phyloP scores from a whole-genome alignment of 2,888 invertebrate genomes.

The Polymixis lichenea region DNA sequence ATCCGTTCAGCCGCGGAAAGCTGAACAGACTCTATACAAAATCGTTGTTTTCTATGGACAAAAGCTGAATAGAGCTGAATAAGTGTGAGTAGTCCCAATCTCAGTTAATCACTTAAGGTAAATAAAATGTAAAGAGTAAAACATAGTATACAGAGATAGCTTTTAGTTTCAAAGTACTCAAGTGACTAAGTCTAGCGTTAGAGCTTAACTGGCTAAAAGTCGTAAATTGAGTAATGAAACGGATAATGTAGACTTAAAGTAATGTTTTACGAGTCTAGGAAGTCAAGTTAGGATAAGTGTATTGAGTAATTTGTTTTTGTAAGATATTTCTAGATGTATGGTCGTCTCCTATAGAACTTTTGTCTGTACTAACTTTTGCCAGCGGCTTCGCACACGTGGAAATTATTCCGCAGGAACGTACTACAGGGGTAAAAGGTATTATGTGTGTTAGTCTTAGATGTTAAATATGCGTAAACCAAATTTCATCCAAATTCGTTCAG shows the following conservation, averaged over 20 bases:
- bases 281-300: constrained; percentile 17
- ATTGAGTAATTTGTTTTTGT: background rate
- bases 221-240: constrained; percentile 27
- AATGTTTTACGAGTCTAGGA: constrained; percentile 10
- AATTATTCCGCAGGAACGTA: no score
- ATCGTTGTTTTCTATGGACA: no score
- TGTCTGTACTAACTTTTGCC: no score
- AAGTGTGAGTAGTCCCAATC: no score
- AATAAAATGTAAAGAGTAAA: constrained; percentile 3
- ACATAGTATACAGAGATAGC: constrained; percentile 6
- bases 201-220: constrained; percentile 12
- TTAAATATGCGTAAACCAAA: no score
- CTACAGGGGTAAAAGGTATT: no score
- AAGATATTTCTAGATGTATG: background rate
- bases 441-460: no score
- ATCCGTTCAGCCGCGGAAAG: no score
- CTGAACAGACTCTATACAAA: no score
- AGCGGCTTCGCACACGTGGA: no score
- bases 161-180: constrained; percentile 22
- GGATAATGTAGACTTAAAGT: constrained; percentile 17
- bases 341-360: background rate
- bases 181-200: constrained; percentile 16
- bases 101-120: background rate
- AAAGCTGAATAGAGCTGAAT: no score
- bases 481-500: no score